A percentile compares a stretch with the other conserved stretches of the same genome.
Conservation (phyloP, 2,888 invertebrate species). For the Ormyrus nitidulus region DNA sequence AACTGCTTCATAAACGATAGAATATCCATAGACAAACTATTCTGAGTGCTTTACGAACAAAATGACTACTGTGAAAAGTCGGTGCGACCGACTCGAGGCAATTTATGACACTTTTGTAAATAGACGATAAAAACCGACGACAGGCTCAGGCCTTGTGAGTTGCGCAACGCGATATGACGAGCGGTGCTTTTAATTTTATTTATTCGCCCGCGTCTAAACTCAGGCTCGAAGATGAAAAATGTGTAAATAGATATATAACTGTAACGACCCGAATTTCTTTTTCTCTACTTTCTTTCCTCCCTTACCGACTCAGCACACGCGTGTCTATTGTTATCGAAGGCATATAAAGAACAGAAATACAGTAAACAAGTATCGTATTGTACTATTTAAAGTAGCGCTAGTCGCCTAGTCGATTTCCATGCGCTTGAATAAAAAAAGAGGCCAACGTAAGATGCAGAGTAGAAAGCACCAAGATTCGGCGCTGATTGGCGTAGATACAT, state of each 20-base stretch:
- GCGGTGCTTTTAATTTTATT: conserved; percentile 43
- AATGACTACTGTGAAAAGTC: too few species aligned
- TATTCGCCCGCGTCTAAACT: conserved; percentile 24
- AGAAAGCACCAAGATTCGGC: background rate
- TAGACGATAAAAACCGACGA: conserved; percentile 42
- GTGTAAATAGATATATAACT: conserved; percentile 43
- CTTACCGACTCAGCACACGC: background rate
- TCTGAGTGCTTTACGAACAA: too few species aligned
- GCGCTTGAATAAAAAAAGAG: background rate
- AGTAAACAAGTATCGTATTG: background rate
- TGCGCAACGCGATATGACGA: background rate
- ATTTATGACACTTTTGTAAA: conserved; percentile 47
- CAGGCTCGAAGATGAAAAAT: conserved; percentile 21
- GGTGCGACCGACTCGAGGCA: too few species aligned
- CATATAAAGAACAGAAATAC: too few species aligned
- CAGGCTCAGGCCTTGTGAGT: background rate
- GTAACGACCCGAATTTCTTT: conserved; percentile 18
- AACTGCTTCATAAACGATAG: too few species aligned
- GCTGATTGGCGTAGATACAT: conserved; percentile 2
- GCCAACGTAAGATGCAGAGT: background rate
- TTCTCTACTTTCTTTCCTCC: conserved; percentile 2
- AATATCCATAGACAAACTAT: too few species aligned
- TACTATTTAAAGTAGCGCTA: conserved; percentile 44
- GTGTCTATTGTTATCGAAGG: too few species aligned
- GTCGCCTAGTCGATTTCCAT: conserved; percentile 37